Percentiles rank a stretch among this genome's conserved stretches.
Conservation (phyloP, 1,140 invertebrate genomes). For the Saccostrea echinata region DNA sequence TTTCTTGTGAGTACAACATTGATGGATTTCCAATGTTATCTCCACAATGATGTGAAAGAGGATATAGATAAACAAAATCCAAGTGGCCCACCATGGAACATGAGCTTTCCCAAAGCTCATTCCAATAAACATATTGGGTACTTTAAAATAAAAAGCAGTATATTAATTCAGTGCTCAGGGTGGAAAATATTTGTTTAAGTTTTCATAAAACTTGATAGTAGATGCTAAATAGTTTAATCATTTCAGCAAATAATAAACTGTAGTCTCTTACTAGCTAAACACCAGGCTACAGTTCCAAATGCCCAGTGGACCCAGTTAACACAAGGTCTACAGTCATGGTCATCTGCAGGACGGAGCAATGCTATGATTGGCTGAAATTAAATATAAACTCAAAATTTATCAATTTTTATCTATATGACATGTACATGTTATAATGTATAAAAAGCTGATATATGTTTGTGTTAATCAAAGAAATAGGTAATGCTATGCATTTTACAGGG, state of each 20-base stretch:
- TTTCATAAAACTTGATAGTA: not conserved
- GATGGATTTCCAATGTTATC: conserved; percentile 86
- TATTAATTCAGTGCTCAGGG: not conserved
- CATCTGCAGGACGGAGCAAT: conserved; percentile 91
- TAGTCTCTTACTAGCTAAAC: conserved; percentile 88
- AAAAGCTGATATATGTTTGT: not conserved
- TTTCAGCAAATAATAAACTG: not conserved
- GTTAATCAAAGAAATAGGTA: not conserved
- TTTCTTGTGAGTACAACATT: conserved; percentile 79
- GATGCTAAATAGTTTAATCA: not conserved
- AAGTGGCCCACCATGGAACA: conserved; percentile 91
- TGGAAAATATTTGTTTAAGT: not conserved
- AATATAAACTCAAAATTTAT: not conserved
- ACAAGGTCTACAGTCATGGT: conserved; percentile 87
- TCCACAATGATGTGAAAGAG: conserved; percentile 93
- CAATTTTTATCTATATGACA: not conserved
- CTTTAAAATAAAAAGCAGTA: conserved; percentile 81
- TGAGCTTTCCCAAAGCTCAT: conserved; percentile 91
- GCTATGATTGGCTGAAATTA: conserved; percentile 90
- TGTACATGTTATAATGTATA: not conserved
- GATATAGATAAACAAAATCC: conserved; percentile 92
- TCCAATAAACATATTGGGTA: conserved; percentile 95
- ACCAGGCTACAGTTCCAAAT: conserved; percentile 94
- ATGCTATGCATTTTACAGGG: not conserved
- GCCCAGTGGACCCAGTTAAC: conserved; percentile 98